Percentiles rank a stretch among this genome's conserved stretches.
Evolutionary conservation across 2,888 invertebrate genomes (phyloP).

Genomic region (Bhutanitis thaidina): DNA sequence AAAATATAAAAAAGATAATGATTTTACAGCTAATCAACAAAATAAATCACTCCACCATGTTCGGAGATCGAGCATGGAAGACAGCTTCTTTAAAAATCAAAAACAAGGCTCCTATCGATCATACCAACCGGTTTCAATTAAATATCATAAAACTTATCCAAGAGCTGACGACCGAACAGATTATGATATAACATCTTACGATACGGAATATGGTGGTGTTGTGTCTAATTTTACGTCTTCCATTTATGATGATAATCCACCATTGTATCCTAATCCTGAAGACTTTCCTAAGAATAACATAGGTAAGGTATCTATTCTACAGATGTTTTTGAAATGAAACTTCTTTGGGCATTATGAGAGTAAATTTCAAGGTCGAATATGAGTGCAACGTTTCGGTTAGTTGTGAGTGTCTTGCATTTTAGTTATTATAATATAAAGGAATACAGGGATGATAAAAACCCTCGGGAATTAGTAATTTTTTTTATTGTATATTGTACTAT

Average conservation of each 20-base stretch:
- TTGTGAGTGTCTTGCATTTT: not conserved
- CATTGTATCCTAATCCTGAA: conserved; percentile 72
- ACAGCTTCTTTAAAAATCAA: conserved; percentile 52
- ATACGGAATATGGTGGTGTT: conserved; percentile 69
- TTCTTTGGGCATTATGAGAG: too few relatives aligned
- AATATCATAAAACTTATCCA: conserved; percentile 59
- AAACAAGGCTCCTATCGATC: conserved; percentile 57
- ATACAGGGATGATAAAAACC: too few relatives aligned
- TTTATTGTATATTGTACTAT: too few relatives aligned
- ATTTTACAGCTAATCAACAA: conserved; percentile 47
- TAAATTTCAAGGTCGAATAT: too few relatives aligned
- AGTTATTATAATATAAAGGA: not conserved
- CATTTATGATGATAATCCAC: conserved; percentile 72
- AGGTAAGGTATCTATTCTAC: too few relatives aligned
- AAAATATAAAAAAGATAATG: conserved; percentile 13
- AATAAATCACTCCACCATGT: conserved; percentile 56
- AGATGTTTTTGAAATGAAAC: too few relatives aligned
- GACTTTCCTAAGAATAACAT: conserved; percentile 49
- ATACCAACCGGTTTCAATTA: conserved; percentile 59
- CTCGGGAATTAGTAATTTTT: too few relatives aligned
- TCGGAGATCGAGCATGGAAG: conserved; percentile 45
- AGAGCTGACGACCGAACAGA: conserved; percentile 56
- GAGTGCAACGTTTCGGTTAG: too few relatives aligned
- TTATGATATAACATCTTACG: conserved; percentile 68
- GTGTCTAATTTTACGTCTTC: conserved; percentile 73